Base-by-base conservation (phyloP, 1,140 invertebrate genomes). In the Sycophaga agraensis region DNA sequence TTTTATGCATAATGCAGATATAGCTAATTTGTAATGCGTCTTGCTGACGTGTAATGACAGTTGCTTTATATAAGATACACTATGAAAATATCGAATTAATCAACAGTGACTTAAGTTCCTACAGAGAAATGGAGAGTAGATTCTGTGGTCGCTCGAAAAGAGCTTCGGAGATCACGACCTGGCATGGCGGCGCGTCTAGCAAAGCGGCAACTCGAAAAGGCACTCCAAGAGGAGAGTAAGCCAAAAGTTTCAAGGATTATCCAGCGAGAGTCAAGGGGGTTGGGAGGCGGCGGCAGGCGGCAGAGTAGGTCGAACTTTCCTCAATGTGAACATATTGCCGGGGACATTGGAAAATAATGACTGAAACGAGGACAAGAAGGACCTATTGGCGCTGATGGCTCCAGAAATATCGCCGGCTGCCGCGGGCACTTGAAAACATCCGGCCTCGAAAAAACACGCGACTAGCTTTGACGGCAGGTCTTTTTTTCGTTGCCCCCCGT, bases 231-330 rank as follows among this genome's bases (percentile, higher is more conserved):
- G 51, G 39, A 64, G 51, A 57, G 66, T 53, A 64, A 64, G 63
- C 66, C 67, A 68, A 70, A 72, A 70, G 66, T 72, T 69, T 64
- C 63, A 51, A 37, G 68, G 68, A 72, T 72, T 70, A 72, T 67
- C 63, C 63, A 56, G n/a, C 21, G 22, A n/a, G n/a, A 31, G 19
- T 31, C 28, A 11, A n/a, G n/a, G n/a, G n/a, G n/a, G n/a, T n/a
- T 11, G 3, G 12, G 35, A 31, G 31, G 22, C 16, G 54, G 42
- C 22, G 40, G 45, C 17, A 24, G 17, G 22, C 22, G 54, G 28
- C 3, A 28, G 63, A 59, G 57, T 60, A 59, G 63, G 46, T 65
- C 51, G 51, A 65, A 65, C 57, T 64, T 65, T 60, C 17, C 22
- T 53, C 68, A 65, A 66, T 63, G 67, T 53, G 67, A 68, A 62